Base-by-base conservation (phyloP, 2,113 vertebrate genomes). In the Urocolius indicus region DNA sequence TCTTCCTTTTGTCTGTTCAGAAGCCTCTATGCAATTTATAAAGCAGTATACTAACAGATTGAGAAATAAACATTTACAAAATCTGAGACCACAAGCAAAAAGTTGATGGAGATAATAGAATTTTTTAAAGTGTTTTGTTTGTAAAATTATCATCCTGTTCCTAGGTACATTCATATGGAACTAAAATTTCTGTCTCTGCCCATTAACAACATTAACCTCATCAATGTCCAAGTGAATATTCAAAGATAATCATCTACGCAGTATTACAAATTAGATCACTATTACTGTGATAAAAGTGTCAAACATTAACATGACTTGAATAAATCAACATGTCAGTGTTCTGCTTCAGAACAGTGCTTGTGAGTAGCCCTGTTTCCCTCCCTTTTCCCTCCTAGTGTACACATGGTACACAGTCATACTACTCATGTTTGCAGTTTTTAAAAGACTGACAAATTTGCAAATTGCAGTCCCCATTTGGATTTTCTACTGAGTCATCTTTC, bases 31-130 rank as follows among this genome's bases (percentile, higher is more conserved):
- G 20, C 57, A 46, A 89, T 89, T 93, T 76, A 96, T 76, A 92
- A 91, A 90, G 24, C 27, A 59, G 34, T 52, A 91, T 83, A 43
- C 19, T 45, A 72, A 26, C 10, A 58, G 54, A 4, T 71, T 52
- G 57, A 82, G 27, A 72, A 85, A 23, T 57, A 94, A 77, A 32
- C 63, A 24, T 67, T 92, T 89, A 45, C 16, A 83, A 55, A 93
- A 62, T 36, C 3, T 63, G 23, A 82, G 29, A 61, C 14, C 29
- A 67, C 10, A 95, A 69, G 65, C 61, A 9, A 91, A 93, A 93
- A 85, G 68, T 55, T 63, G 13, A 16, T 34, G 54, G 63, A 9
- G 86, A 22, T 49, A 74, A 80, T 62, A 24, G 34, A 87, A 71
- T 67, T 69, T 5, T 19, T 75, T 79, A 38, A 52, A 79, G 16